phyloP scores from a whole-genome alignment of 1,140 invertebrate genomes.

The Leptinotarsa defecta region DNA sequence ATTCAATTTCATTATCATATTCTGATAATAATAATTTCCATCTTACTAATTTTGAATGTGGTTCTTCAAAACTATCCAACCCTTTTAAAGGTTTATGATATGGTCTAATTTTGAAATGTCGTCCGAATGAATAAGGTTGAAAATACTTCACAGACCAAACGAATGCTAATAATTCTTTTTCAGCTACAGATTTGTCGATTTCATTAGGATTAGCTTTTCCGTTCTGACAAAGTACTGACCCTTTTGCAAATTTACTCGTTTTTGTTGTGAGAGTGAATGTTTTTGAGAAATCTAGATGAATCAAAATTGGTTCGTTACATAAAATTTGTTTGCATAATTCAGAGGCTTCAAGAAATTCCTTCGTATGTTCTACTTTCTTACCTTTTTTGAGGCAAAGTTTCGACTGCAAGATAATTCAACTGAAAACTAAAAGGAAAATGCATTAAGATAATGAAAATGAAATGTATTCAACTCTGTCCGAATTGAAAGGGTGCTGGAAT shows the following conservation, averaged over 20 bases:
- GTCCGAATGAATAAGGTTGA: neutral
- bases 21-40: neutral
- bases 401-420: too few species aligned
- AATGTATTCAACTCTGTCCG: too few species aligned
- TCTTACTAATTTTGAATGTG: neutral
- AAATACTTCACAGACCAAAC: slow-evolving; percentile 10
- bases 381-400: too few species aligned
- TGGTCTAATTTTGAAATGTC: slow-evolving; percentile 56
- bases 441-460: too few species aligned
- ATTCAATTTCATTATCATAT: neutral
- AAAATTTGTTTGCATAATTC: neutral
- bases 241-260: neutral
- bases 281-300: neutral
- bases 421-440: too few species aligned
- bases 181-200: neutral
- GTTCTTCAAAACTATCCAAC: slow-evolving; percentile 19
- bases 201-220: neutral
- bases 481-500: too few species aligned
- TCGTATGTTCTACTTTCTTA: too few species aligned
- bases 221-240: neutral
- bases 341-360: too few species aligned
- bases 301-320: neutral
- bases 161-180: neutral
- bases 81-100: slow-evolving; percentile 58
- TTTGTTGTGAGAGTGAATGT: neutral